Conservation (phyloP, 2,113 vertebrate genomes). For the Peucedramus taeniatus region DNA sequence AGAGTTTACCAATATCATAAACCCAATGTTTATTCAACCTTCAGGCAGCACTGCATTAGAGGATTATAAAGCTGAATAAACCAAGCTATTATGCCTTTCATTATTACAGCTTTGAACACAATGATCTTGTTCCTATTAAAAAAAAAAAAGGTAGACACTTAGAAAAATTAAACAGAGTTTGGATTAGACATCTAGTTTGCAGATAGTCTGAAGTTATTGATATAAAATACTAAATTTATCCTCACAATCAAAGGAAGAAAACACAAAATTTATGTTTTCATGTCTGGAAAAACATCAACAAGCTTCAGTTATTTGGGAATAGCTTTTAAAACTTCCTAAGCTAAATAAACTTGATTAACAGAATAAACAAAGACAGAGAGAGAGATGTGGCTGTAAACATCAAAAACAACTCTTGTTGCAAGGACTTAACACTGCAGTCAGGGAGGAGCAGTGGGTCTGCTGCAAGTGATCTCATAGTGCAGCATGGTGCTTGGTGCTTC, state of each 20-base stretch:
- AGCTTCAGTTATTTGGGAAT: slow-evolving; percentile 21
- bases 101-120: background rate
- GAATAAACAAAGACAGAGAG: background rate
- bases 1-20: background rate
- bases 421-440: background rate
- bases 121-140: background rate
- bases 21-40: slow-evolving; percentile 7
- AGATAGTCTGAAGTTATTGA: background rate
- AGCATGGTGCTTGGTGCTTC: background rate
- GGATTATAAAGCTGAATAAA: slow-evolving; percentile 44
- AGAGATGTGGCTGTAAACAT: background rate
- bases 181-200: background rate
- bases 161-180: background rate
- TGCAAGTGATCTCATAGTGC: background rate
- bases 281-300: background rate
- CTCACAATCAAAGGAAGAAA: background rate
- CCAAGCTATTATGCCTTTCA: background rate
- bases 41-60: background rate
- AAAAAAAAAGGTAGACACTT: background rate
- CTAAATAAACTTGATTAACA: slow-evolving; percentile 13
- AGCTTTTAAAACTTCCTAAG: background rate
- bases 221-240: slow-evolving; percentile 22
- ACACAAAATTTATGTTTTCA: background rate
- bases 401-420: background rate
- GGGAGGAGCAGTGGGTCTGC: background rate